Evolutionary conservation across 2,888 invertebrate genomes (phyloP), one percentile per base, ranked within the genome.

Genomic region (Antheraea yamamai): DNA sequence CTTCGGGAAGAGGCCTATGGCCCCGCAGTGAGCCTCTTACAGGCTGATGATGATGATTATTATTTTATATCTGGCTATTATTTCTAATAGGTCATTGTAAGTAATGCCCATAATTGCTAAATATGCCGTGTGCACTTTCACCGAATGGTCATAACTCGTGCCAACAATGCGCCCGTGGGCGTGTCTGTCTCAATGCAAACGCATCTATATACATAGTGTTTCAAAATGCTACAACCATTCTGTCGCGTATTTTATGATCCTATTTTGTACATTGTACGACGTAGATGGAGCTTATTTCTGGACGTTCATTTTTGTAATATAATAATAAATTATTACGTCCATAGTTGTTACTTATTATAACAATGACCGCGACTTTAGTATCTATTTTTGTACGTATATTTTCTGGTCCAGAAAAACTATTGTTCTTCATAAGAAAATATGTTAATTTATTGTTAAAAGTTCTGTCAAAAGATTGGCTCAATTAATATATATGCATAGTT

Each of bases 131-230:
- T 55, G 61, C 61, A 61, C 61, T 61, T 23, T 61, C 61, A 61
- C 23, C 61, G n/a, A n/a, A 61, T 12, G 23, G 8, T 7, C 61
- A 23, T 58, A 61, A 61, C 61, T 68, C 68, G 16, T 14, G 68
- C 68, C 68, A 68, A 68, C 68, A 68, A 35, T 68, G 35, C 30
- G 16, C 18, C 30, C 68, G 68, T 68, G 68, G 68, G 68, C 68
- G 68, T 68, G 68, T 68, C 68, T 68, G 68, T 68, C 68, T 35
- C 35, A 35, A 35, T 68, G 35, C 68, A 68, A 68, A 30, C 35
- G 68, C 68, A 68, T 68, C 68, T 68, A 8, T 12, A 20, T 68
- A 8, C 20, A 20, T 23, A 61, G 23, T 23, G 61, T 61, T 61
- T 61, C 61, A 12, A 61, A n/a, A 23, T 12, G n/a, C 61, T n/a